Evolutionary conservation across 2,888 invertebrate genomes (phyloP), one percentile per base, ranked within the genome.

Genomic region (Tricholauxania praeusta): DNA sequence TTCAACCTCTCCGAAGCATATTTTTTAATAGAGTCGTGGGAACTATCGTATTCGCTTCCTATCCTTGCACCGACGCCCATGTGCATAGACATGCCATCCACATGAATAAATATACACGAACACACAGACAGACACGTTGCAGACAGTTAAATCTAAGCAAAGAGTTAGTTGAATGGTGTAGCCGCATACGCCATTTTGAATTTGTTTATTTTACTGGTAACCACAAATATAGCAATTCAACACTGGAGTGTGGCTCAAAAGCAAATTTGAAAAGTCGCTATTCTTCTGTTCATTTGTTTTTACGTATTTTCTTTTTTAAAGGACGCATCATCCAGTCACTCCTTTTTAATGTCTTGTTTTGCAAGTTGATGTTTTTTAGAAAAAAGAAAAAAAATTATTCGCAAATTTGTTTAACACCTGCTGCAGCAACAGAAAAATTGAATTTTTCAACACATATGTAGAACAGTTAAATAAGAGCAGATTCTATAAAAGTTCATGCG

Each of bases 101-200:
- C 78, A 78, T 77, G 77, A 81, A 79, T 79, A 79, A 78, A 72
- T 39, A n/a, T 3, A 17, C 57, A 57, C 12, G 12, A 7, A n/a
- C 55, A n/a, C 12, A 19, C 75, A 69, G 22, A 73, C 75, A 75
- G 72, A 73, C 39, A 69, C 71, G 55, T 15, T 32, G 62, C 39
- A 53, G 59, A 73, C 28, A 52, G 7, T n/a, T 19, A 52, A 52
- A 66, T 28, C 53, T 53, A n/a, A 17, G 39, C 28, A 66, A 52
- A 6, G 14, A n/a, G 22, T 39, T 53, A n/a, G 32, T 52, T 52
- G 22, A n/a, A 17, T 32, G 32, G 8, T 47, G 6, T 10, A 7
- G 39, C 39, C 47, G 47, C 12, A 12, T 39, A 14, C 14, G 2
- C 10, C 12, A 48, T 19, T 48, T n/a, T 64, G 10, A 28, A 51